Base-by-base conservation (phyloP, 2,888 invertebrate species). In the Beris chalybata region DNA sequence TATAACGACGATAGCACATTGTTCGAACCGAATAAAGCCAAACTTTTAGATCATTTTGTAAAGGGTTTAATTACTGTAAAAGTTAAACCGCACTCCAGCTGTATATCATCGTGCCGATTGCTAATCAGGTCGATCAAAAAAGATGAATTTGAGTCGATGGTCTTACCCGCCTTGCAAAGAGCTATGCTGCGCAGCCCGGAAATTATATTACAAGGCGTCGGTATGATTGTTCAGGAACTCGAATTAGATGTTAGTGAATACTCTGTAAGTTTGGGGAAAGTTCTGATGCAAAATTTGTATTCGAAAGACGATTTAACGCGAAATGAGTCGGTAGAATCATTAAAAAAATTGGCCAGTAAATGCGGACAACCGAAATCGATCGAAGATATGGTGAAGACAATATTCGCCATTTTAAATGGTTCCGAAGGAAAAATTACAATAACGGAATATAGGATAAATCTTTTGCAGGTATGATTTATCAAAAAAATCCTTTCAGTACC, bases 161-260 rank as follows among this genome's bases (percentile, higher is more conserved):
- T 97, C 52, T 82, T 95, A 69, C 95, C 97, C 0, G 89, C 93
- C 1, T 82, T 96, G 64, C 93, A 95, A 78, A 95, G 95, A 78
- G 89, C 94, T 22, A 90, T 97, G 88, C 83, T 98, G 32, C 83
- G 98, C 59, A 96, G 93, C 81, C 97, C 98, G 0, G 98, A 98
- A 84, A 88, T 94, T 63, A 90, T 93, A 70, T 84, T 96, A 22
- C 87, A 91, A 77, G 88, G 89, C 15, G 90, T 96, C 45, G 91
- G 91, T 0, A 84, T 88, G 56, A 87, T 95, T 68, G 80, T 96
- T 30, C 84, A 85, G 6, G 87, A 88, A 63, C 76, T 95, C 5
- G 84, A 86, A 64, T 79, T 94, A 4, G 90, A 93, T 76, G 83
- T 96, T 31, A 93, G 93, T 75, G 86, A 86, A 57, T 89, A 90